phyloP scores from a whole-genome alignment of 2,113 vertebrate genomes.

The Macquaria australasica region DNA sequence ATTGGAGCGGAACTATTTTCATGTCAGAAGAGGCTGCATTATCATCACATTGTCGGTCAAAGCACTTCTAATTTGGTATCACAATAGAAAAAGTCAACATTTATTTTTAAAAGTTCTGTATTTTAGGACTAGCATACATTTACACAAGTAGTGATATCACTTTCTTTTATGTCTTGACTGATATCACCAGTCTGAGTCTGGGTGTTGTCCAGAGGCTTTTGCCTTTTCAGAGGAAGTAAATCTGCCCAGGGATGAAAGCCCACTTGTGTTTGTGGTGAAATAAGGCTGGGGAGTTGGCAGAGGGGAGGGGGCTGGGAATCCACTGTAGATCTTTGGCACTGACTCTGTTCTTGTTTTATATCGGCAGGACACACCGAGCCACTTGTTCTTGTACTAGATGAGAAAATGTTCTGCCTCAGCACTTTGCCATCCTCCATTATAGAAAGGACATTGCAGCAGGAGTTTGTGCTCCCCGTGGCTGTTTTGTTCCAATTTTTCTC shows the following conservation, averaged over 20 bases:
- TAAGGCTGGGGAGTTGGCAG: slow-evolving; percentile 38
- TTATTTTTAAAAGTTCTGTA: neutral
- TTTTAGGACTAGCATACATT: neutral
- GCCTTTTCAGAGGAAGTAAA: slow-evolving; percentile 65
- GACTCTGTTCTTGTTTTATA: slow-evolving; percentile 56
- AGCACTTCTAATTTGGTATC: neutral
- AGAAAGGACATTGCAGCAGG: slow-evolving; percentile 49
- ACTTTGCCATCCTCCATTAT: slow-evolving; percentile 56
- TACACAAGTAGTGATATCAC: too few relatives aligned
- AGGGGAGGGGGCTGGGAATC: neutral
- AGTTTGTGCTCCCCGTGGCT: slow-evolving; percentile 37
- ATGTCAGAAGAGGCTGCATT: neutral
- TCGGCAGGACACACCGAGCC: slow-evolving; percentile 62
- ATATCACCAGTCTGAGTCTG: neutral
- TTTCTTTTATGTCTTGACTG: too few relatives aligned
- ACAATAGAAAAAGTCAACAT: neutral
- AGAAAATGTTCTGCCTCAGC: slow-evolving; percentile 56
- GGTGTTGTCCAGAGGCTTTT: slow-evolving; percentile 45
- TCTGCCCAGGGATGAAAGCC: slow-evolving; percentile 72
- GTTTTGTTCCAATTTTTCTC: slow-evolving; percentile 34
- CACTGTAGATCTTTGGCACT: slow-evolving; percentile 35
- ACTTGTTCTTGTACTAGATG: slow-evolving; percentile 55
- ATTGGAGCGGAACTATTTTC: slow-evolving; percentile 21
- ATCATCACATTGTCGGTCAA: neutral
- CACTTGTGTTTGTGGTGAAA: slow-evolving; percentile 57